Evolutionary conservation across 2,113 vertebrate species (phyloP).

Genomic region (Coturnix japonica): DNA sequence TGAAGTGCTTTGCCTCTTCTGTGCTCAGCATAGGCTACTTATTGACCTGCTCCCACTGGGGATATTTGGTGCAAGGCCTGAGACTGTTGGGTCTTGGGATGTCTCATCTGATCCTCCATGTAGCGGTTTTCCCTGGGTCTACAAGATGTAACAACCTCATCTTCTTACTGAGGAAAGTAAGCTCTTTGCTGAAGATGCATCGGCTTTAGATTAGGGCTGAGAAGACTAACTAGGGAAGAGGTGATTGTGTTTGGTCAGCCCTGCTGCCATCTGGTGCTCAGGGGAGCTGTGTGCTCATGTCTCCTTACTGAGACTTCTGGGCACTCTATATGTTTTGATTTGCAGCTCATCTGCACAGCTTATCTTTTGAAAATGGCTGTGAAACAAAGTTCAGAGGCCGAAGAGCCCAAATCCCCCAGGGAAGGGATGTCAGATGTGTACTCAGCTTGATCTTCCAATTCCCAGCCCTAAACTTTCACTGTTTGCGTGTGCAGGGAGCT

Average conservation of each 20-base stretch:
- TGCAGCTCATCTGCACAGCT: background rate
- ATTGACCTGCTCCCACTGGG: background rate
- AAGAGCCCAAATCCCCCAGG: background rate
- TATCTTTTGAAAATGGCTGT: background rate
- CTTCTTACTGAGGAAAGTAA: slow-evolving; percentile 13
- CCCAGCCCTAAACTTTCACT: background rate
- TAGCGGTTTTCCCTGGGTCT: background rate
- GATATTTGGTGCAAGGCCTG: background rate
- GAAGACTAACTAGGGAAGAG: slow-evolving; percentile 5
- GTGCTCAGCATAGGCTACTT: rapidly evolving
- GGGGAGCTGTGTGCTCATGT: background rate
- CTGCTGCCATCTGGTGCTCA: slow-evolving; percentile 15
- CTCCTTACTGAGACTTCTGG: background rate
- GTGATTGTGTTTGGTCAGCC: background rate
- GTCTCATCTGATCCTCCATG: background rate
- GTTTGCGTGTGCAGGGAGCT: background rate
- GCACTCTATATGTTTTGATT: background rate
- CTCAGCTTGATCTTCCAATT: background rate
- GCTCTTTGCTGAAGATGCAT: background rate
- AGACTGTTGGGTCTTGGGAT: background rate
- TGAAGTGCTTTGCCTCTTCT: background rate
- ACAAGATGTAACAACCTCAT: slow-evolving; percentile 13
- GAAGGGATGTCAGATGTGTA: background rate
- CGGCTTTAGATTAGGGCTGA: slow-evolving; percentile 37
- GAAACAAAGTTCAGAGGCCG: background rate